A percentile compares a stretch with the other conserved stretches of the same genome.
Conservation (phyloP, 2,888 invertebrate species). For the Thumatha senex region DNA sequence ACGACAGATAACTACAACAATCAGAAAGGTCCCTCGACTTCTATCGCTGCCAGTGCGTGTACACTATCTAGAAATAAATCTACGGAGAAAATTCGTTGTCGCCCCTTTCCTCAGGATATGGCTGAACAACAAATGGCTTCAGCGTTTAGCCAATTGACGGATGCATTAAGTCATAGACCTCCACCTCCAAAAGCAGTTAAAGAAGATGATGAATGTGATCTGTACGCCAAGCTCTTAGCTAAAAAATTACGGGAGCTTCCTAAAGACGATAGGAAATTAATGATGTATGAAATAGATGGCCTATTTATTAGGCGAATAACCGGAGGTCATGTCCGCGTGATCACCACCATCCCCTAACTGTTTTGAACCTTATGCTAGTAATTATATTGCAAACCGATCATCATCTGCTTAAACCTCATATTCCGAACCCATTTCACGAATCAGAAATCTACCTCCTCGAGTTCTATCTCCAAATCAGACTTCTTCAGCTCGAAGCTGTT, state of each 20-base stretch:
- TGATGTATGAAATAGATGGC: conserved; percentile 2
- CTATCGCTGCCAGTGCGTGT: background rate
- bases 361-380: too few relatives aligned
- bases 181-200: background rate
- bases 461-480: too few relatives aligned
- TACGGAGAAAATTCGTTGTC: background rate
- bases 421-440: too few relatives aligned
- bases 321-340: too few relatives aligned
- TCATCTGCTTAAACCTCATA: too few relatives aligned
- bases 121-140: background rate
- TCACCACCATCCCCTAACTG: too few relatives aligned
- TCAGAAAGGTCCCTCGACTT: background rate
- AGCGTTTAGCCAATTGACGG: background rate
- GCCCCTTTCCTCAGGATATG: conserved; percentile 14
- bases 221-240: background rate
- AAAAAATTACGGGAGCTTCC: background rate
- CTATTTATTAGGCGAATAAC: background rate
- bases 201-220: background rate
- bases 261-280: background rate
- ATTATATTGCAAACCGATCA: too few relatives aligned
- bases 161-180: background rate
- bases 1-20: background rate
- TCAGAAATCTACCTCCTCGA: too few relatives aligned
- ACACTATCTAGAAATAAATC: background rate
- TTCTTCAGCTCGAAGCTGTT: too few relatives aligned